Base-by-base conservation (phyloP, 35 echinoderm and acorn worm genomes). In the Ophiothrix spiculata region DNA sequence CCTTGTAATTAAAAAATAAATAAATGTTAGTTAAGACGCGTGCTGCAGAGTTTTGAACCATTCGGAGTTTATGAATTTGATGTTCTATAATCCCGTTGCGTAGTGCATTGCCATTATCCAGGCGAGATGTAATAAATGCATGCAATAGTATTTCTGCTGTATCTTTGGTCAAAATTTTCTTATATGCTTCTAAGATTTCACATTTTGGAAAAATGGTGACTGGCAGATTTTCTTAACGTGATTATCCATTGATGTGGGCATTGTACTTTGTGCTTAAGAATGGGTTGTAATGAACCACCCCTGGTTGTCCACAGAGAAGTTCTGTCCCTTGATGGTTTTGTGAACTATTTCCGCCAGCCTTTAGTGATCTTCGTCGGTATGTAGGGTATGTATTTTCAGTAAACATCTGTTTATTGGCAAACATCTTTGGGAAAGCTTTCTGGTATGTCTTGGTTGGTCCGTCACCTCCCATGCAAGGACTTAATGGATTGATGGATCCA, bases 201-300 rank as follows among this genome's bases (percentile, higher is more conserved):
- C n/a, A n/a, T n/a, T n/a, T n/a, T n/a, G n/a, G n/a, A n/a, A n/a
- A n/a, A n/a, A n/a, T n/a, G n/a, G n/a, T n/a, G n/a, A n/a, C n/a
- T n/a, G 74, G 35, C n/a, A 34, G 29, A 83, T n/a, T n/a, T n/a
- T n/a, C n/a, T n/a, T n/a, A n/a, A n/a, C n/a, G n/a, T n/a, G n/a
- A n/a, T 86, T 86, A 64, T 28, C 35, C 84, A 39, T 86, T 77
- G 73, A 76, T 86, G 77, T 86, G 84, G 16, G 84, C 84, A 38
- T 86, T 73, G 69, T 36, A 86, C 77, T 86, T 86, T 12, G 40
- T 10, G 36, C 54, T 74, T 8, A 86, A 32, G 28, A 75, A 86
- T 40, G 84, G 84, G 31, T 86, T 86, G 84, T 86, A 86, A 21
- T 64, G 84, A 32, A 86, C 84, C 6, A 86, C 39, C 84, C 64